Base-by-base conservation (phyloP, 2,113 vertebrate species). In the Sardina pilchardus region DNA sequence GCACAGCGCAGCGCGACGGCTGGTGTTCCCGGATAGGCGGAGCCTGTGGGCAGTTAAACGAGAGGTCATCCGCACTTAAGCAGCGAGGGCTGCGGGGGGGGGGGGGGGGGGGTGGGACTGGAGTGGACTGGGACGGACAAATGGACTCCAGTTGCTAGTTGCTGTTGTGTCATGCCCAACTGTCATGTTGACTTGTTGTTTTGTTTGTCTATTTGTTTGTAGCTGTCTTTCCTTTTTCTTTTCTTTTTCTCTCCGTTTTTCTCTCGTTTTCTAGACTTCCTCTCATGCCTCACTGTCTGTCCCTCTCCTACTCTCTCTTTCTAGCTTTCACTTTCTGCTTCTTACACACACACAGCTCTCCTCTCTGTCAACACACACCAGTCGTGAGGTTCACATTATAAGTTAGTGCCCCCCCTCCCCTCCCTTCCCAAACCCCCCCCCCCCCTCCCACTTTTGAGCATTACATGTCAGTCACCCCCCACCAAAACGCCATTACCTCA, bases 171-270 rank as follows among this genome's bases (percentile, higher is more conserved):
- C 26, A 26, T 7, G 0, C 12, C 0, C n/a, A 26, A 30, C 9
- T 71, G 59, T 8, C 59, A 24, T 24, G 6, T 26, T n/a, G 12
- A 56, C 9, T 59, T 59, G 56, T n/a, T n/a, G n/a, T n/a, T n/a
- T n/a, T n/a, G n/a, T n/a, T n/a, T n/a, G 9, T 3, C 21, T n/a
- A 19, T 59, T 6, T 59, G 56, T n/a, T 56, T 56, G 10, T 26
- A 9, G 30, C 1, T 56, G 17, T 56, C 19, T 0, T 53, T 56
- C 19, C 19, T 26, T 67, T 30, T 26, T 67, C 4, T 10, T 16
- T 53, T 88, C 88, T 89, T 89, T 88, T 16, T 67, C n/a, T 67
- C n/a, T 10, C 10, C n/a, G 10, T 67, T 12, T 0, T 26, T 84
- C 12, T 84, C 4, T 67, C 7, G 2, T 67, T 67, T n/a, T 30